Evolutionary conservation across 2,113 vertebrate genomes (phyloP), one percentile per base, ranked within the genome.

Genomic region (Catharus bicknelli): DNA sequence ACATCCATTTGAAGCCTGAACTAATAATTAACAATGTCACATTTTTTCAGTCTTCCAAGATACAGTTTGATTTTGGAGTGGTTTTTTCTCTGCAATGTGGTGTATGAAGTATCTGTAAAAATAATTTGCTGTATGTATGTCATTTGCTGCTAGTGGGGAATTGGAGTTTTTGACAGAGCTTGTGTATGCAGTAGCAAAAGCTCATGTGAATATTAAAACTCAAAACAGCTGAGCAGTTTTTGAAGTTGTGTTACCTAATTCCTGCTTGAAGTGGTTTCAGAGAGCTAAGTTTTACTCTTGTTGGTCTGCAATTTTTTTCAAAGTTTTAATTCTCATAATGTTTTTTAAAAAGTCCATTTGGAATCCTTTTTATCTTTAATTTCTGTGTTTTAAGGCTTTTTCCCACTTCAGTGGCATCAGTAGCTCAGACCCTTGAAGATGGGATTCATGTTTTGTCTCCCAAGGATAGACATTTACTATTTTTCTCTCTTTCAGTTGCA

Each of bases 401-500:
- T 38, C 55, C 16, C 9, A 42, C 14, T 54, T 45, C 19, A 21
- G 18, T 42, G 38, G 27, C 21, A 45, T 67, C 38, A 43, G 47
- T 57, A 75, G 27, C n/a, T 81, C 29, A 78, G 40, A 53, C 6
- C 4, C 14, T 54, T 40, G 25, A 58, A 62, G 59, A 18, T 10
- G 0, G 23, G 21, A 10, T 82, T 81, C 2, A 15, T 47, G 11
- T 36, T 77, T 67, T 68, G 40, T 61, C n/a, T 74, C 36, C 3
- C 20, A 73, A 51, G 64, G 30, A 27, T 9, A 36, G 27, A 36
- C 1, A 32, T 10, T 74, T 4, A 2, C 1, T 2, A 3, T 51
- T 77, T 83, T 70, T 26, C 2, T 36, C 0, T 45, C 15, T 69
- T 10, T 64, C 23, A 47, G 19, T n/a, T 81, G 34, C 47, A 66